Base-by-base conservation (phyloP, 2,113 vertebrate species). In the Odobenus rosmarus region DNA sequence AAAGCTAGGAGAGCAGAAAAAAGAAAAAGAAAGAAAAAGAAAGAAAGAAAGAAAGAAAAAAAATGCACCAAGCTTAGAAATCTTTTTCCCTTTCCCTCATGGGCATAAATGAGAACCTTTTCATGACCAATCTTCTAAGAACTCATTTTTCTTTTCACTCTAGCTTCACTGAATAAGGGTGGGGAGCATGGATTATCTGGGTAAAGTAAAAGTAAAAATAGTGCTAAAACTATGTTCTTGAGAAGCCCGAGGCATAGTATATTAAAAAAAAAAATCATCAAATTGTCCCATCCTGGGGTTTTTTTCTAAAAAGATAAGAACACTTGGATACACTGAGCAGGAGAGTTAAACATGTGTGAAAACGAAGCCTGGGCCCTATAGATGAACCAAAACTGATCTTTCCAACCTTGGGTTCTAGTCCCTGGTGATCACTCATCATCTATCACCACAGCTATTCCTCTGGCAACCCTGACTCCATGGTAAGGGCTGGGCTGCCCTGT, bases 81-180 rank as follows among this genome's bases (percentile, higher is more conserved):
- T 93, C 94, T 91, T 98, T 96, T 97, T 46, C 89, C 96, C 82
- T 98, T 95, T 94, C 74, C 93, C 88, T 98, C 53, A 80, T n/a
- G 92, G 59, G 91, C 94, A 96, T 28, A 98, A 89, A 98, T 97
- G 93, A 97, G 98, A 97, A 97, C 59, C 5, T 97, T 95, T 98
- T 98, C 46, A 0, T 96, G 89, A 96, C 55, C 96, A 98, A 86
- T 84, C 96, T 87, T 98, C 94, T 96, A 97, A 98, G 98, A 98
- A 96, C 96, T 96, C 67, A 93, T 90, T 96, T 97, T 96, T 98
- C 97, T 97, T 94, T 88, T 95, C 96, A 96, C 93, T 96, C 33
- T 59, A 80, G 93, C 97, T 92, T 95, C 94, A 36, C 1, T 2
- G 82, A 92, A 42, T 28, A 39, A 12, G 95, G 69, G 24, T 84